phyloP scores from a whole-genome alignment of 2,888 invertebrate genomes.

The Agrotis exclamationis region DNA sequence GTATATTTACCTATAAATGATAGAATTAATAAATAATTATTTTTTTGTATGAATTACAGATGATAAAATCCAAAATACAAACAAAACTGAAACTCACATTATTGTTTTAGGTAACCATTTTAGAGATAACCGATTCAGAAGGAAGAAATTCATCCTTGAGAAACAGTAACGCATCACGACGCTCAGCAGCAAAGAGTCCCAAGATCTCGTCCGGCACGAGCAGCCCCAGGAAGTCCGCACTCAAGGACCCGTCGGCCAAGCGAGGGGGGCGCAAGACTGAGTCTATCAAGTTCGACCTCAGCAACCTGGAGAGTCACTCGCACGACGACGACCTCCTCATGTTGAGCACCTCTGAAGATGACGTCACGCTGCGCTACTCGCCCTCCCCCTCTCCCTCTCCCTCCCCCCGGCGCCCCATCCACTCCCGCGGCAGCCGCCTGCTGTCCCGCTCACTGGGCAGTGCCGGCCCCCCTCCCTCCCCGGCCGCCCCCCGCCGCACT shows the following conservation, averaged over 20 bases:
- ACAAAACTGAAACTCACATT: neutral
- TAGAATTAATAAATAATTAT: too few species aligned
- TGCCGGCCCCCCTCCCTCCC: too few species aligned
- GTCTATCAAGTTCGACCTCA: slow-evolving; percentile 86
- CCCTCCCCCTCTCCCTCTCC: slow-evolving; percentile 7
- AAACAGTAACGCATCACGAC: slow-evolving; percentile 46
- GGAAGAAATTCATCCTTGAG: slow-evolving; percentile 51
- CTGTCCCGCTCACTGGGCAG: slow-evolving; percentile 58
- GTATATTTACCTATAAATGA: too few species aligned
- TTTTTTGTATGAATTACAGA: too few species aligned
- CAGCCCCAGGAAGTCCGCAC: slow-evolving; percentile 81
- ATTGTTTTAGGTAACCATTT: slow-evolving; percentile 69
- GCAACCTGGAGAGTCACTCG: slow-evolving; percentile 75
- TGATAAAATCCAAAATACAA: too few species aligned
- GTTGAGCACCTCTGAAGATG: slow-evolving; percentile 66
- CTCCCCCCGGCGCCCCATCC: slow-evolving; percentile 66
- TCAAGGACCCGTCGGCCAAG: slow-evolving; percentile 76
- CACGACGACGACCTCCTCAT: slow-evolving; percentile 61
- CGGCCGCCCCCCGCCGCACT: too few species aligned
- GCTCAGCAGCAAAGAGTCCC: slow-evolving; percentile 52
- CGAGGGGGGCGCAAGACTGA: slow-evolving; percentile 77
- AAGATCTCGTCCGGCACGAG: slow-evolving; percentile 59
- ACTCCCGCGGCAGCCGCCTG: slow-evolving; percentile 76
- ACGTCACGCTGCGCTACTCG: slow-evolving; percentile 76
- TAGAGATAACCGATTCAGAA: slow-evolving; percentile 73